Evolutionary conservation across 2,888 invertebrate species (phyloP).

Genomic region (Drosophila tripunctata): DNA sequence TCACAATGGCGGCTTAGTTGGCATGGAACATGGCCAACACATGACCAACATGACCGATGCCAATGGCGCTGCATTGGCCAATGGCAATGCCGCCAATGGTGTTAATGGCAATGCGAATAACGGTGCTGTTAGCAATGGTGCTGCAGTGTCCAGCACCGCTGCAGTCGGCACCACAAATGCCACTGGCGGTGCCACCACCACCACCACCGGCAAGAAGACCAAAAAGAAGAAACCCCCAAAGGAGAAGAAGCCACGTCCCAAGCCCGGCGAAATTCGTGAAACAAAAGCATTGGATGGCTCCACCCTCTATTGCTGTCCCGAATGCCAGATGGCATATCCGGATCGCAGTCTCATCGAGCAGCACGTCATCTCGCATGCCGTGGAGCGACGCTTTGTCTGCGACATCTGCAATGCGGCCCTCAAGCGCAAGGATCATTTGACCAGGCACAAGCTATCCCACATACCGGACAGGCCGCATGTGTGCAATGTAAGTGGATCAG

Average conservation of each 20-base stretch:
- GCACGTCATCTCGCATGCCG: slow-evolving; percentile 93
- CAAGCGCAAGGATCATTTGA: slow-evolving; percentile 94
- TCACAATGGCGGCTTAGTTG: slow-evolving; percentile 79
- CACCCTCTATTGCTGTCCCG: slow-evolving; percentile 93
- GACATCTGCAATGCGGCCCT: slow-evolving; percentile 95
- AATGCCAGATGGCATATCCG: slow-evolving; percentile 95
- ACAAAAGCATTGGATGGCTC: slow-evolving; percentile 91
- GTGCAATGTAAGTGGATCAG: slow-evolving; percentile 87
- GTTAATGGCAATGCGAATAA: slow-evolving; percentile 68
- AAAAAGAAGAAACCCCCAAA: slow-evolving; percentile 86
- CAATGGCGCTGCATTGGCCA: slow-evolving; percentile 60
- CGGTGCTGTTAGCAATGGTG: slow-evolving; percentile 67
- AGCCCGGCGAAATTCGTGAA: slow-evolving; percentile 85
- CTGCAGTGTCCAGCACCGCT: slow-evolving; percentile 83
- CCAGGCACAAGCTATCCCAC: slow-evolving; percentile 94
- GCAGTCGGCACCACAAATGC: slow-evolving; percentile 82
- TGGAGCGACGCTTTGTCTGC: slow-evolving; percentile 93
- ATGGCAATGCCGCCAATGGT: slow-evolving; percentile 62
- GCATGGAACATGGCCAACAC: slow-evolving; percentile 81
- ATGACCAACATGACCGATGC: slow-evolving; percentile 81
- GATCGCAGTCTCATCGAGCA: slow-evolving; percentile 93
- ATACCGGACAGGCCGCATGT: slow-evolving; percentile 95
- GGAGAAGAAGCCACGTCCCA: slow-evolving; percentile 92
- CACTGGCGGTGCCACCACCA: slow-evolving; percentile 84
- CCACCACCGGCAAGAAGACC: slow-evolving; percentile 82